Evolutionary conservation across 2,888 invertebrate genomes (phyloP).

Genomic region (Apomyelois bistriatella): DNA sequence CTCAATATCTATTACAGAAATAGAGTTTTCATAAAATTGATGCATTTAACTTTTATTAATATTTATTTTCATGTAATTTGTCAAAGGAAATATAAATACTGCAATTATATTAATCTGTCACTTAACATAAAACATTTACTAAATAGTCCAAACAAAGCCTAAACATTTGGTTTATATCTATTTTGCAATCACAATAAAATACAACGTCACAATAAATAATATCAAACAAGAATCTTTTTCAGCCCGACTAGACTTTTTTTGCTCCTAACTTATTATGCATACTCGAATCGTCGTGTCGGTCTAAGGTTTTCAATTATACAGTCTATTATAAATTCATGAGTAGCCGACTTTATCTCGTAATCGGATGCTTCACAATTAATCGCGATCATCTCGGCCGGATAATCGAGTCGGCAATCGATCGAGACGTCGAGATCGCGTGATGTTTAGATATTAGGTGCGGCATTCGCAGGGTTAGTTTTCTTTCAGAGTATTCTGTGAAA

Average conservation of each 20-base stretch:
- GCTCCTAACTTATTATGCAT: background rate
- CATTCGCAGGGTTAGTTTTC: background rate
- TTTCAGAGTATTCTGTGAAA: too few relatives aligned
- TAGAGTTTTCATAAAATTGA: background rate
- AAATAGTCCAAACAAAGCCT: too few relatives aligned
- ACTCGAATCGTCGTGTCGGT: background rate
- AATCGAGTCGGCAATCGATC: conserved; percentile 27
- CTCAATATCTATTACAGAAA: background rate
- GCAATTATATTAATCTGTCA: background rate
- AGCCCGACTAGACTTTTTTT: background rate
- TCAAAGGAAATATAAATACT: background rate
- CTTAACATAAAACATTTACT: too few relatives aligned
- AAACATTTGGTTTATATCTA: too few relatives aligned
- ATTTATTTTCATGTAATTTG: background rate
- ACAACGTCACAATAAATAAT: background rate
- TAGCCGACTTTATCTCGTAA: conserved; percentile 15
- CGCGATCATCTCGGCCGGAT: conserved; percentile 7
- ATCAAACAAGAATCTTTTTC: too few relatives aligned
- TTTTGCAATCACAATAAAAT: background rate
- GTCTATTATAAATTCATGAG: conserved; percentile 33
- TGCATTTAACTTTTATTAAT: background rate
- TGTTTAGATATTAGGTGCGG: conserved; percentile 25
- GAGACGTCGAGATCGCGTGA: conserved; percentile 29
- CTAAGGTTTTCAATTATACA: conserved; percentile 39
- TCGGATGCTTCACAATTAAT: conserved; percentile 3